A percentile compares a stretch with the other conserved stretches of the same genome.
phyloP scores from a whole-genome alignment of 2,113 vertebrate genomes.

The Vidua chalybeata region DNA sequence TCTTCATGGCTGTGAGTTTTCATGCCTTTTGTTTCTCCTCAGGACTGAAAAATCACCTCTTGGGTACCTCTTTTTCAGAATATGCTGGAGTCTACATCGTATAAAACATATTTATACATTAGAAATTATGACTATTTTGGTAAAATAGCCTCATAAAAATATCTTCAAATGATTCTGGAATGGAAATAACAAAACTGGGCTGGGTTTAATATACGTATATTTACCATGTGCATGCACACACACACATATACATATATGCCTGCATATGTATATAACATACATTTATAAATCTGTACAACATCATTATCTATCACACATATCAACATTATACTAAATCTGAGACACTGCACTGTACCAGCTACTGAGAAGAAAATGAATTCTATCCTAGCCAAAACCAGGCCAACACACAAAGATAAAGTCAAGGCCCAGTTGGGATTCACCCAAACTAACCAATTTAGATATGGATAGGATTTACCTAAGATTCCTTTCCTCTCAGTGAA shows the following conservation, averaged over 20 bases:
- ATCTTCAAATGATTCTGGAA: not conserved
- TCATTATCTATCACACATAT: not conserved
- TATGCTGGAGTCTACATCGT: not conserved
- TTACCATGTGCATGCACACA: rapidly evolving
- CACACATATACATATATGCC: not conserved
- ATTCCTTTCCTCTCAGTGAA: not conserved
- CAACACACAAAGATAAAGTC: not conserved
- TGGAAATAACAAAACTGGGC: not conserved
- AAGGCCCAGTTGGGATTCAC: not conserved
- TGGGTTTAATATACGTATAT: not conserved
- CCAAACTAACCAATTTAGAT: not conserved
- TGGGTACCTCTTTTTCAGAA: not conserved
- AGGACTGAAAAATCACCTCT: not conserved
- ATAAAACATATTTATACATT: not conserved
- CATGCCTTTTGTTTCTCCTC: not conserved
- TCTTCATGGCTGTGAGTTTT: not conserved
- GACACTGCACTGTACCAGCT: not conserved
- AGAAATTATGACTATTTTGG: not conserved
- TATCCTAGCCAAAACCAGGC: not conserved
- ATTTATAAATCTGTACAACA: not conserved
- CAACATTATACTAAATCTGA: not conserved
- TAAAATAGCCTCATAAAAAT: not conserved
- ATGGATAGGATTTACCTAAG: not conserved
- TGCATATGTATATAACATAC: not conserved
- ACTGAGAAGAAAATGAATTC: not conserved